Percentiles rank a stretch among this genome's conserved stretches.
Conservation (phyloP, 2,113 vertebrate species). For the Lepus americanus region DNA sequence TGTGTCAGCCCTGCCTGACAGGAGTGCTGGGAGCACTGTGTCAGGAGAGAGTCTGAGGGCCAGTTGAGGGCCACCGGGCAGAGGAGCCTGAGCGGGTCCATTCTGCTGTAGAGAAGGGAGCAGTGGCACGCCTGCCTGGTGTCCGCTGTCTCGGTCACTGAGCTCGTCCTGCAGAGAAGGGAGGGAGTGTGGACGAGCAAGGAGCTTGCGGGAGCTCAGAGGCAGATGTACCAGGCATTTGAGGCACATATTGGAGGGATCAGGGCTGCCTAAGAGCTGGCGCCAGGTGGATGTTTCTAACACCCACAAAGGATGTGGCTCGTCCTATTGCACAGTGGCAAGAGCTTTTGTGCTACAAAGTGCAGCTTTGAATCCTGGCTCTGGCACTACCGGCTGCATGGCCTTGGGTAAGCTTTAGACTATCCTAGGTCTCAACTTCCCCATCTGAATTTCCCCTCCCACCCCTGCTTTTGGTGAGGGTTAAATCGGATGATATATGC, state of each 20-base stretch:
- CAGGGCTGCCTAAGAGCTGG: background rate
- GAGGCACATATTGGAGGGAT: background rate
- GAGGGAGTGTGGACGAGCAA: background rate
- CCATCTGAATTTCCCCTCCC: background rate
- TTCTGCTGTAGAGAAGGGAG: background rate
- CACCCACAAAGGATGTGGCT: background rate
- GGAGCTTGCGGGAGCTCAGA: background rate
- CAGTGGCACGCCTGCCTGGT: background rate
- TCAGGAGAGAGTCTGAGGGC: slow-evolving; percentile 15
- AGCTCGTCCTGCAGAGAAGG: background rate
- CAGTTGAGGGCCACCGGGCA: background rate
- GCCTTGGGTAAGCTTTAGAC: background rate
- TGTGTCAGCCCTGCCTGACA: background rate
- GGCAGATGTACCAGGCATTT: background rate
- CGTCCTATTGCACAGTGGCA: background rate
- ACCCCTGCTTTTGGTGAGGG: background rate
- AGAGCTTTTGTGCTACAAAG: background rate
- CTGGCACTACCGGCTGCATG: background rate
- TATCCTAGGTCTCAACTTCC: background rate
- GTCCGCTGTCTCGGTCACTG: background rate
- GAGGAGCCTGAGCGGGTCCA: background rate
- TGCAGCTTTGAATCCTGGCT: background rate
- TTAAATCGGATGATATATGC: background rate
- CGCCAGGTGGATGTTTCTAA: background rate
- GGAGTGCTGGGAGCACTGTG: background rate